Evolutionary conservation across 1,140 invertebrate species (phyloP).

Genomic region (Berghia stephanieae): DNA sequence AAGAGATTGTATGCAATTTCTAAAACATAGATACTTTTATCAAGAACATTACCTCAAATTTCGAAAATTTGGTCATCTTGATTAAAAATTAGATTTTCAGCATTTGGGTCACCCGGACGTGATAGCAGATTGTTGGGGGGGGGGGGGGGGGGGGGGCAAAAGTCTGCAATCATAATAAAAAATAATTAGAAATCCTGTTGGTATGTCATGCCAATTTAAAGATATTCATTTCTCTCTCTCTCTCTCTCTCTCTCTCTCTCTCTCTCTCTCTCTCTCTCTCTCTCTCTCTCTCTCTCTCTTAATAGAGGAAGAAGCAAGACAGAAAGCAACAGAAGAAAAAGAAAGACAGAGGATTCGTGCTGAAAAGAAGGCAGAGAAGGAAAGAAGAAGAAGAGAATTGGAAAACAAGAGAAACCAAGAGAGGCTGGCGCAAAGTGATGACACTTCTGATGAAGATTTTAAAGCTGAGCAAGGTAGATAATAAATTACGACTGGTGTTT

Average conservation of each 20-base stretch:
- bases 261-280: not conserved
- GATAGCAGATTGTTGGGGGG: too few relatives aligned
- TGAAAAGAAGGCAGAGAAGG: conserved; percentile 47
- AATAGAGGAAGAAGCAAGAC: conserved; percentile 42
- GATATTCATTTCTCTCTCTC: not conserved
- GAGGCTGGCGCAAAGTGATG: conserved; percentile 22
- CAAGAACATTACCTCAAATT: too few relatives aligned
- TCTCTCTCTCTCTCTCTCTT: conserved; percentile 15
- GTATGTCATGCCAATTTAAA: not conserved
- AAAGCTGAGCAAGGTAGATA: conserved; percentile 19
- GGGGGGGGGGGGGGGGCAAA: too few relatives aligned
- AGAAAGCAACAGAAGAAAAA: conserved; percentile 40
- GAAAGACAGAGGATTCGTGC: conserved; percentile 42
- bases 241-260: not conserved
- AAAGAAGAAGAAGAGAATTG: conserved; percentile 38
- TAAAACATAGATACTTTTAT: too few relatives aligned
- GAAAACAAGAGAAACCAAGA: conserved; percentile 31
- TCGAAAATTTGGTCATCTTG: too few relatives aligned
- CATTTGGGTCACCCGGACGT: too few relatives aligned
- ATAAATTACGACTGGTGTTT: not conserved
- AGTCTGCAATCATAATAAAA: not conserved
- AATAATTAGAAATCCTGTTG: not conserved
- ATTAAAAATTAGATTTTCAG: too few relatives aligned
- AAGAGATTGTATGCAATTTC: too few relatives aligned
- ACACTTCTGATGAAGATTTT: conserved; percentile 32